Evolutionary conservation across 2,888 invertebrate species (phyloP).

Genomic region (Netelia fuscicornis): DNA sequence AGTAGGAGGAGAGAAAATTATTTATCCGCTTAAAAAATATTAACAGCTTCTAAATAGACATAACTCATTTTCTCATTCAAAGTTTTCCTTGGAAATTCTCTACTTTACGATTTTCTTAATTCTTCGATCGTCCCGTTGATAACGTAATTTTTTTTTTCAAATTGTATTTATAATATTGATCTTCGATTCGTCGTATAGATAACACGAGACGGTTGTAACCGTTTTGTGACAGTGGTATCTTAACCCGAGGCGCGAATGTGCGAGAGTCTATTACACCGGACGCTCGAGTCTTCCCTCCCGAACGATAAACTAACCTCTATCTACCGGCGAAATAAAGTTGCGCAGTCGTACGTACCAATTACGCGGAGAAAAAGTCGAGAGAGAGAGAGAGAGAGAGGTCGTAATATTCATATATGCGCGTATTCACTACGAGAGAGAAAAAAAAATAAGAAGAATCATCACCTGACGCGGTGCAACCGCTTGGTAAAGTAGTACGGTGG

Average conservation of each 20-base stretch:
- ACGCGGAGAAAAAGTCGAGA: not conserved
- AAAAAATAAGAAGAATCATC: constrained; percentile 72
- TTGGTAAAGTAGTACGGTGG: constrained; percentile 88
- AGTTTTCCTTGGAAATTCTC: too few relatives aligned
- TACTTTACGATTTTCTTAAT: too few relatives aligned
- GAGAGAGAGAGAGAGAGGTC: not conserved
- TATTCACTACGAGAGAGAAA: constrained; percentile 64
- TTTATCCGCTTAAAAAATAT: too few relatives aligned
- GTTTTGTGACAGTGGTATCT: too few relatives aligned
- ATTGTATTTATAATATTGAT: too few relatives aligned
- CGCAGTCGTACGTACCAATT: not conserved
- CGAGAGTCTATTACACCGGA: not conserved
- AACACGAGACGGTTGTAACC: too few relatives aligned
- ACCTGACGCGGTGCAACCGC: constrained; percentile 87
- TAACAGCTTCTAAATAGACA: too few relatives aligned
- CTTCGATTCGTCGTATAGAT: too few relatives aligned
- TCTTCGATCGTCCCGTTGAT: too few relatives aligned
- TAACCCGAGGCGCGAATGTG: not conserved
- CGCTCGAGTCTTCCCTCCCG: not conserved
- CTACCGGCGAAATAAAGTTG: not conserved
- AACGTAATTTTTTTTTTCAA: too few relatives aligned
- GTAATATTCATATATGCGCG: not conserved
- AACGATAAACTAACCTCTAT: not conserved
- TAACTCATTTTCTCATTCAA: too few relatives aligned
- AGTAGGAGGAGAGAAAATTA: not conserved